Evolutionary conservation across 2,797 vertebrate species (phyloP), one percentile per base, ranked within the genome.

Genomic region (Gastrophryne carolinensis): DNA sequence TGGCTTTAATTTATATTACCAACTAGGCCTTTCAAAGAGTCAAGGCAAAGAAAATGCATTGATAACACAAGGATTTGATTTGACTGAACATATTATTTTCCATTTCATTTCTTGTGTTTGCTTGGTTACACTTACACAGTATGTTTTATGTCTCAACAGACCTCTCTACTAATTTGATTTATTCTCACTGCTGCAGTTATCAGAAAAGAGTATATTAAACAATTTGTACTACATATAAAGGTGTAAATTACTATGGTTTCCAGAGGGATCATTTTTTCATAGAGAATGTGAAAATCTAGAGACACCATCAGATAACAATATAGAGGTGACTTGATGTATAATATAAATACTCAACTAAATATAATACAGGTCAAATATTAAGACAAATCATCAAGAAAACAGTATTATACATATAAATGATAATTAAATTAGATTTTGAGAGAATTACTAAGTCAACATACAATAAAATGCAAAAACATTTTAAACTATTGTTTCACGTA

Each of bases 231-330:
- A 37, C 24, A 47, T 29, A 26, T 34, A 17, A 52, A 52, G 10
- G 47, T 66, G 63, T 35, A 52, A 66, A 66, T 66, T 34, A 49
- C 17, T 66, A 52, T 54, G 35, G 49, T 39, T 67, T 37, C 32
- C 32, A n/a, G 5, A 1, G 32, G 37, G 32, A 67, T 53, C n/a
- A n/a, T n/a, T n/a, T n/a, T 67, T 53, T 15, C 27, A 37, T 1
- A 32, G n/a, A 21, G 49, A 17, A 24, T 13, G 34, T 37, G 15
- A 1, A 67, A 67, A 37, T 35, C 23, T 34, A n/a, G 64, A 47
- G 23, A 37, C 37, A 6, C 15, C 12, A n/a, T 4, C 21, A 27
- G 21, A 52, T 13, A 12, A 53, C 7, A 53, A n/a, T 27, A 50
- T 26, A 11, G 5, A 34, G 24, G 11, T 50, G 44, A 32, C 7